Evolutionary conservation across 2,797 vertebrate genomes (phyloP), one percentile per base, ranked within the genome.

Genomic region (Bryconaethiops microstoma): DNA sequence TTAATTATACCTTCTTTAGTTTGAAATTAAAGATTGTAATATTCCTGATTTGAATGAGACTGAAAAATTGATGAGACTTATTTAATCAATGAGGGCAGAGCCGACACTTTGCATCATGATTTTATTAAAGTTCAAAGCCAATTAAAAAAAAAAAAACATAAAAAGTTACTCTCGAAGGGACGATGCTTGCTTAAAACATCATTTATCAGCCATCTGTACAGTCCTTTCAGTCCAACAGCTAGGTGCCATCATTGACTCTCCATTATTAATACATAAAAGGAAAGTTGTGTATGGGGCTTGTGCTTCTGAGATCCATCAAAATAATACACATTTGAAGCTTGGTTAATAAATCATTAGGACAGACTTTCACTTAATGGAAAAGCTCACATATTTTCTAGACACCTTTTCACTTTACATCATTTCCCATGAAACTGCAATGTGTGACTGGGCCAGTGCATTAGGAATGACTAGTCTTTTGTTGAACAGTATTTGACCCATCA

Each of bases 241-340:
- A 19, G 45, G 54, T 79, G 74, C 57, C 75, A 75, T 82, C 67
- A 80, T 80, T 80, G 83, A 72, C 87, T 79, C 17, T 91, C 83
- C 77, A 91, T 94, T 93, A 92, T 93, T 93, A 86, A 93, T 88
- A 87, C 78, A 87, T 91, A 89, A 92, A 83, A 92, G 90, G 83
- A 87, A 92, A 94, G 85, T 81, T 85, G 81, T 93, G 90, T 91
- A 90, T 87, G 79, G 82, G 81, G 69, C 87, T 82, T 87, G 83
- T 83, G 83, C 78, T 75, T 76, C 73, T 62, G 69, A 88, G 74
- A 84, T 90, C 88, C 81, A 69, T 82, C 77, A 76, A 87, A 92
- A 87, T 89, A 86, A 89, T 80, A 81, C 54, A 54, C 70, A 84
- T 84, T 90, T 88, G 81, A 87, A 86, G 87, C 88, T 87, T 84